A percentile compares a stretch with the other conserved stretches of the same genome.
These are phyloP conservation scores for Scaptomyza reducta DNA, from an alignment of 2,888 invertebrate genomes.

Conservation along the genomic window DNA sequence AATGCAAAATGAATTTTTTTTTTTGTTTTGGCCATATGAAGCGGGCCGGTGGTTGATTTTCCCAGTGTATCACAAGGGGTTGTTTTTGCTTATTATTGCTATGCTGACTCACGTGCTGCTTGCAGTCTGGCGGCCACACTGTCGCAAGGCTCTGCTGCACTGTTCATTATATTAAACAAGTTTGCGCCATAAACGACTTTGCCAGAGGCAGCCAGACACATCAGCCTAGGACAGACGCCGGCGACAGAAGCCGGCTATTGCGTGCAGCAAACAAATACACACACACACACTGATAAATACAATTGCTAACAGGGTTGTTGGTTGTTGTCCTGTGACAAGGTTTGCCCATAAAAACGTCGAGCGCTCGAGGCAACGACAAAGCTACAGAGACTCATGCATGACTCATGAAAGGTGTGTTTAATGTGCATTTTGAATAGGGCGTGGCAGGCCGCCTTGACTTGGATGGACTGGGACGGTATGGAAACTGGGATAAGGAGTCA, in stretches of 20 bases:
- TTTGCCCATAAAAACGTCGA: conserved; percentile 71
- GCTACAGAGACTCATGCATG: conserved; percentile 58
- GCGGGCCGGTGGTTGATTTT: conserved; percentile 63
- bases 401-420: conserved; percentile 77
- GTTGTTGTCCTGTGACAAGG: conserved; percentile 45
- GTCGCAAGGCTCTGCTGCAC: conserved; percentile 52
- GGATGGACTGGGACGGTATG: conserved; percentile 5
- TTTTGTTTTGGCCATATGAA: conserved; percentile 10
- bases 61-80: conserved; percentile 64
- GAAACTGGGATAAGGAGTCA: background rate
- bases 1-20: background rate
- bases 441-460: conserved; percentile 10
- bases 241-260: conserved; percentile 55
- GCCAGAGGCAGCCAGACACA: conserved; percentile 48
- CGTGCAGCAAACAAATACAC: conserved; percentile 35
- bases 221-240: conserved; percentile 14
- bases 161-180: conserved; percentile 80
- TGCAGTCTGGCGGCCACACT: conserved; percentile 28
- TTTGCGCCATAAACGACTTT: conserved; percentile 73
- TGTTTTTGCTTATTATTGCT: conserved; percentile 48
- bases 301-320: conserved; percentile 57
- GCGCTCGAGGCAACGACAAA: conserved; percentile 57
- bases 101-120: conserved; percentile 73
- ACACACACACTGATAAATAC: conserved; percentile 11
- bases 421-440: conserved; percentile 54